phyloP scores from a whole-genome alignment of 2,113 vertebrate species.

The Morone chrysops region DNA sequence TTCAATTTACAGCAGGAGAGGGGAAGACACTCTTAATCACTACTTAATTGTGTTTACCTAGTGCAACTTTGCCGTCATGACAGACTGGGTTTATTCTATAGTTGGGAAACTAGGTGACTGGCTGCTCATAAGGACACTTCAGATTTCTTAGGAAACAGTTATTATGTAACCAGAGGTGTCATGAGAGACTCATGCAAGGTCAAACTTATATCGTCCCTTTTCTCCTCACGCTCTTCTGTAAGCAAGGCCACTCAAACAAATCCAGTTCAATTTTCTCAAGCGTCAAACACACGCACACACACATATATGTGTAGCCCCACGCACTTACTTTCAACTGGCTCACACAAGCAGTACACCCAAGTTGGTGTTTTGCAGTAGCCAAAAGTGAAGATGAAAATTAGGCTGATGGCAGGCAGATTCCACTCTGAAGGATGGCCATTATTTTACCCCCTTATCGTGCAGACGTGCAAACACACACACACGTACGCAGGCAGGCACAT shows the following conservation, averaged over 20 bases:
- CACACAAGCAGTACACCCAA: background rate
- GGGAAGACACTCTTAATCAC: background rate
- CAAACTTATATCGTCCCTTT: slow-evolving; percentile 17
- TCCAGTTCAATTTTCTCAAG: background rate
- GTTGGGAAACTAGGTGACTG: slow-evolving; percentile 4
- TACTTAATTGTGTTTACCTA: background rate
- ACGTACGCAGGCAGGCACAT: background rate
- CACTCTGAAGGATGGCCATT: slow-evolving; percentile 25
- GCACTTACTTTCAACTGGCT: slow-evolving; percentile 3
- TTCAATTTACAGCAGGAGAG: background rate
- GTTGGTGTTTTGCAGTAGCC: slow-evolving; percentile 5
- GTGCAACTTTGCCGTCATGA: background rate
- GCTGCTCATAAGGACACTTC: slow-evolving; percentile 8
- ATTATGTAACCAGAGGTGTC: slow-evolving; percentile 36
- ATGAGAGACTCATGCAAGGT: slow-evolving; percentile 21
- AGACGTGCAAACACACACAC: background rate
- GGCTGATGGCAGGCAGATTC: slow-evolving; percentile 6
- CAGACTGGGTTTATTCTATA: background rate
- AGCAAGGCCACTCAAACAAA: slow-evolving; percentile 16
- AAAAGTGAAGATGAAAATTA: slow-evolving; percentile 39
- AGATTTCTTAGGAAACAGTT: slow-evolving; percentile 37
- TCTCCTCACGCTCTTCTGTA: background rate
- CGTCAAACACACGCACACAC: background rate
- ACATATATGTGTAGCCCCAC: background rate
- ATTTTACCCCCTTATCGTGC: slow-evolving; percentile 7